These are phyloP conservation scores for Standfussiana lucernea DNA, from an alignment of 2,888 invertebrate species.

Conservation along the genomic window DNA sequence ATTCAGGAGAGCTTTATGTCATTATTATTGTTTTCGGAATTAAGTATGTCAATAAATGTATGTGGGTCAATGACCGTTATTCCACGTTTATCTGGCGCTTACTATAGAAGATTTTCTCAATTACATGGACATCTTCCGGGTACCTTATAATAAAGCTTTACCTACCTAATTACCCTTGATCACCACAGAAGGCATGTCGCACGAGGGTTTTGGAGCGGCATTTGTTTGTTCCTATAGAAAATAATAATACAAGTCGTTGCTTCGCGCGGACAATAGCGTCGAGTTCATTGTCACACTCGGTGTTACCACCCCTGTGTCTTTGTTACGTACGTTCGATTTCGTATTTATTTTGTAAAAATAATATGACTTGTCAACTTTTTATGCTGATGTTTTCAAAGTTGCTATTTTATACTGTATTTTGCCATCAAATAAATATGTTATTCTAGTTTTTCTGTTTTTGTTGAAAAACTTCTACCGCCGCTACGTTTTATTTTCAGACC, in stretches of 20 bases:
- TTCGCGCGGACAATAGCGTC: constrained; percentile 39
- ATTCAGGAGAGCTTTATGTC: too few relatives aligned
- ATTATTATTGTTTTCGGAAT: too few relatives aligned
- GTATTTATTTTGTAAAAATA: constrained; percentile 17
- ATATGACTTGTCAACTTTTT: neutral
- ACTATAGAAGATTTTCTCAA: too few relatives aligned
- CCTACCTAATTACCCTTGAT: constrained; percentile 8
- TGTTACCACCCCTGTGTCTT: constrained; percentile 20
- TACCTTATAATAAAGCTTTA: neutral
- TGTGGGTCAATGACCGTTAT: too few relatives aligned
- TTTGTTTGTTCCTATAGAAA: constrained; percentile 47
- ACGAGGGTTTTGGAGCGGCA: constrained; percentile 1
- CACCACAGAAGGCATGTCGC: constrained; percentile 37
- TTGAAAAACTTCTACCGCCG: neutral
- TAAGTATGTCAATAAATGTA: too few relatives aligned
- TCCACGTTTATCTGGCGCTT: too few relatives aligned
- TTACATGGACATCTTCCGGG: neutral
- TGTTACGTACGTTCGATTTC: constrained; percentile 37
- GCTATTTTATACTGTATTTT: too few relatives aligned
- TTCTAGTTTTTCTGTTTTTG: neutral
- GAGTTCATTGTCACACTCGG: constrained; percentile 38
- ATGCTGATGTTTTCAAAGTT: neutral
- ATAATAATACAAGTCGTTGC: constrained; percentile 48
- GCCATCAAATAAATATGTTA: neutral
- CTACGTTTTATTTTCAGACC: too few relatives aligned